phyloP scores from a whole-genome alignment of 2,888 invertebrate species.

The Phaonia tiefii region DNA sequence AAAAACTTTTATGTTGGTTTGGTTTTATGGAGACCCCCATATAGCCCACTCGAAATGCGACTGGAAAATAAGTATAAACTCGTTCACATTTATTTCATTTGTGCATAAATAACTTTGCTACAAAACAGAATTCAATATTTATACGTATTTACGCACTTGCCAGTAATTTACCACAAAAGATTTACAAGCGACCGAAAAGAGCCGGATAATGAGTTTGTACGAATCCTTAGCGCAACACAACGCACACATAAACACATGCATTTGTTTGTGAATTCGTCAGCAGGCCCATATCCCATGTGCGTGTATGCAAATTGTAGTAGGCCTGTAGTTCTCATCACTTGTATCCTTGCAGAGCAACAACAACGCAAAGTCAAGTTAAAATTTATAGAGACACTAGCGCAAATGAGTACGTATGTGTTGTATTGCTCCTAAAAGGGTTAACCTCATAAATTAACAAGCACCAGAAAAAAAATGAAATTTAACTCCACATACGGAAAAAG shows the following conservation, averaged over 20 bases:
- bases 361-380: slow-evolving; percentile 35
- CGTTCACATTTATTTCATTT: not conserved
- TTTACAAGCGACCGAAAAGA: slow-evolving; percentile 23
- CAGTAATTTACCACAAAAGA: slow-evolving; percentile 13
- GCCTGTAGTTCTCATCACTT: not conserved
- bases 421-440: slow-evolving; percentile 40
- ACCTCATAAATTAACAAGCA: slow-evolving; percentile 64
- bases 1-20: not conserved
- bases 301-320: not conserved
- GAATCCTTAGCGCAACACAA: not conserved
- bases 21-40: not conserved
- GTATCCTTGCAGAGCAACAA: not conserved
- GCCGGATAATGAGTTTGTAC: slow-evolving; percentile 47
- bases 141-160: slow-evolving; percentile 57
- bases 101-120: not conserved
- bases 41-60: not conserved
- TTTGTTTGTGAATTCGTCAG: too few species aligned
- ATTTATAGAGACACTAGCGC: slow-evolving; percentile 48
- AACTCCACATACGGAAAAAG: too few species aligned
- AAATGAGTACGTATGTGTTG: slow-evolving; percentile 4
- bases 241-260: not conserved
- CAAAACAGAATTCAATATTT: slow-evolving; percentile 54
- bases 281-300: not conserved
- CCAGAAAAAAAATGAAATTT: too few species aligned
- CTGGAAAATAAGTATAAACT: too few species aligned